Evolutionary conservation across 2,888 invertebrate species (phyloP).

Genomic region (Clanis bilineata): DNA sequence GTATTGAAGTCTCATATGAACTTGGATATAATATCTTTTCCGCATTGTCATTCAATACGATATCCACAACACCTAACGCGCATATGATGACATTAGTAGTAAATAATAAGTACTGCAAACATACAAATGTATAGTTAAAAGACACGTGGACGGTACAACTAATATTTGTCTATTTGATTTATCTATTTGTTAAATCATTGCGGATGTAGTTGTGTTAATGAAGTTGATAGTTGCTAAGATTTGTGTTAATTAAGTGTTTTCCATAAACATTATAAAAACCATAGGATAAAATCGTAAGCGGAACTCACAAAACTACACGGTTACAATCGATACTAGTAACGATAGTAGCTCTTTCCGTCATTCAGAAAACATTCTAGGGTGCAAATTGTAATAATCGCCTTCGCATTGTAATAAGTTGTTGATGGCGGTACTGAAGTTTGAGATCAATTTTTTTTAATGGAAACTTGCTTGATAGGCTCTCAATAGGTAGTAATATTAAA

Average conservation of each 20-base stretch:
- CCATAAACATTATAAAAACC: background rate
- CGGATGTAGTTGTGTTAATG: slow-evolving; percentile 28
- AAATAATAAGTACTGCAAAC: slow-evolving; percentile 5
- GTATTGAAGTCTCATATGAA: background rate
- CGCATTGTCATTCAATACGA: background rate
- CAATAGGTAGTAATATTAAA: too few relatives aligned
- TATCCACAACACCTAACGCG: background rate
- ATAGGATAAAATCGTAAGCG: background rate
- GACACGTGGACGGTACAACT: slow-evolving; percentile 26
- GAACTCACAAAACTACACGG: background rate
- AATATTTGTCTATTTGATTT: slow-evolving; percentile 26
- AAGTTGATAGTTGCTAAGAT: slow-evolving; percentile 16
- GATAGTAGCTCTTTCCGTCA: too few relatives aligned
- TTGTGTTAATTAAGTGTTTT: slow-evolving; percentile 22
- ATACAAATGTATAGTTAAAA: slow-evolving; percentile 28
- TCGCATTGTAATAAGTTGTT: too few relatives aligned
- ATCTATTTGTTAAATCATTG: slow-evolving; percentile 16
- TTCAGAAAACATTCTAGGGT: too few relatives aligned
- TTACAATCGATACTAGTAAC: too few relatives aligned
- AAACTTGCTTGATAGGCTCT: too few relatives aligned
- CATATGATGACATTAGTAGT: background rate
- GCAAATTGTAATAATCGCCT: too few relatives aligned
- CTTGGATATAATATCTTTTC: too few relatives aligned
- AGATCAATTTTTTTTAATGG: too few relatives aligned
- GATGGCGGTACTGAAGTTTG: too few relatives aligned